Evolutionary conservation across 2,113 vertebrate species (phyloP), one percentile per base, ranked within the genome.

Genomic region (Caracal caracal): DNA sequence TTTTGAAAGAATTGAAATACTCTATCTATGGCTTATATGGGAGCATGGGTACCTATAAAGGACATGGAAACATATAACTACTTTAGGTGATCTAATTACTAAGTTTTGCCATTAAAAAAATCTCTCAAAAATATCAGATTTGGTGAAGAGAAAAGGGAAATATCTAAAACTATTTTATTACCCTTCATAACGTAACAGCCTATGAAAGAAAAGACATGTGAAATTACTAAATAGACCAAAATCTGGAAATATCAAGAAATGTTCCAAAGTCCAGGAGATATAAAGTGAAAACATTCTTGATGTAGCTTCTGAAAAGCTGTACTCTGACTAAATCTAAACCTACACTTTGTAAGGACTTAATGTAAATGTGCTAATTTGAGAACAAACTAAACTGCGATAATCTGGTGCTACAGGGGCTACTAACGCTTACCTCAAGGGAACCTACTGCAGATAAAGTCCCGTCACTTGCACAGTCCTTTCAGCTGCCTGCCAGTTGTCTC

Each of bases 401-500:
- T 80, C 93, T 97, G 95, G n/a, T 89, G 75, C 97, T 97, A 95
- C 63, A 96, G 88, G 93, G 96, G 90, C 97, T 92, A 94, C 97
- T 97, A 98, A 94, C 93, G 97, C 97, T 98, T 98, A 98, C 97
- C 97, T 98, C 97, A 98, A 96, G 97, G 94, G 90, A 97, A 98
- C 97, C 97, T 98, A 98, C 90, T 98, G 96, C 86, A 93, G 98
- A 98, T 96, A 98, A 97, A 96, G 93, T 98, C 92, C 98, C 96
- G 97, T 96, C 97, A 98, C 97, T 97, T 97, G 97, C 97, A 97
- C 98, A 97, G 97, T 98, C 93, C 97, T 98, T 98, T 97, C 97
- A 98, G 98, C 97, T 98, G 97, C 97, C 97, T 98, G 97, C 96
- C 97, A 97, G 97, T 97, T 97, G 97, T 98, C 97, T 98, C 98